A percentile compares a stretch with the other conserved stretches of the same genome.
These are phyloP conservation scores for Seriola rivoliana DNA, from an alignment of 2,113 vertebrate species.

Conservation along the genomic window DNA sequence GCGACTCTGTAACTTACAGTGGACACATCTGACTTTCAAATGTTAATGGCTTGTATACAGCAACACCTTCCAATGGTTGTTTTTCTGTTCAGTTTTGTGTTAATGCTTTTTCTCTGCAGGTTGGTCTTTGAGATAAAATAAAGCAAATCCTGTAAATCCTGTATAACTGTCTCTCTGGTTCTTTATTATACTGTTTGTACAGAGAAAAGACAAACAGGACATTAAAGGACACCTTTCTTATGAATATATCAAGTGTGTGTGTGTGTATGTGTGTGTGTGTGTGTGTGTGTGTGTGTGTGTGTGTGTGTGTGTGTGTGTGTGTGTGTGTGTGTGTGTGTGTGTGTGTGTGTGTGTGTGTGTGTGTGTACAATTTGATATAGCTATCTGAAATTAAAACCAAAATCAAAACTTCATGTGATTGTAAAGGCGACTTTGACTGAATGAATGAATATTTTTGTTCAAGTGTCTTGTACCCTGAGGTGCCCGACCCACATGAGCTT, in stretches of 20 bases:
- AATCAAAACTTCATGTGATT: background rate
- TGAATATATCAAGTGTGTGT: background rate
- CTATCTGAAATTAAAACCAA: conserved; percentile 2
- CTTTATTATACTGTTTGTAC: background rate
- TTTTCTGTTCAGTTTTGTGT: background rate
- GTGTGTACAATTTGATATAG: background rate
- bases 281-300: background rate
- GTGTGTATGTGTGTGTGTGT: background rate
- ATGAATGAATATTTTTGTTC: background rate
- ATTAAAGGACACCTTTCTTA: background rate
- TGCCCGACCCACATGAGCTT: background rate
- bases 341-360: background rate
- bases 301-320: background rate
- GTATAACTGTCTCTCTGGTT: conserved; percentile 3
- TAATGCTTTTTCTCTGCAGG: background rate
- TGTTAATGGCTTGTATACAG: background rate
- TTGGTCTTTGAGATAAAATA: conserved; percentile 40
- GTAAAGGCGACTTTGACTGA: background rate
- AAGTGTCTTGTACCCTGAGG: background rate
- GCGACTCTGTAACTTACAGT: background rate
- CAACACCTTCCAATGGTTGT: background rate
- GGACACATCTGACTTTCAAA: conserved; percentile 5
- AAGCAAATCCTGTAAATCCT: conserved; percentile 5
- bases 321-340: background rate
- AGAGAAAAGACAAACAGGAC: background rate